Percentiles rank a stretch among this genome's conserved stretches.
These are phyloP conservation scores for Melanotaenia boesemani DNA, from an alignment of 2,797 vertebrate species.

Conservation along the genomic window DNA sequence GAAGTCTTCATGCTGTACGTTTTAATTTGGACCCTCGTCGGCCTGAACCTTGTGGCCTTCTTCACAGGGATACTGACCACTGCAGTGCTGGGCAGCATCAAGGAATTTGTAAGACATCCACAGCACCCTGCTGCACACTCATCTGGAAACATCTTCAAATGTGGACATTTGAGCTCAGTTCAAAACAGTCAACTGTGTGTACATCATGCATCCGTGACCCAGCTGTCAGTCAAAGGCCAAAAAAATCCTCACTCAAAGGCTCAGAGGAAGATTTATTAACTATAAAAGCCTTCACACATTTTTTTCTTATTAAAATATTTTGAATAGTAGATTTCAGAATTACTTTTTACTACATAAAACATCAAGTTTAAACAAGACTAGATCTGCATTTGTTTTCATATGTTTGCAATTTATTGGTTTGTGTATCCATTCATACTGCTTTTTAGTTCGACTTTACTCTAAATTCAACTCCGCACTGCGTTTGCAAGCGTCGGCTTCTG, in stretches of 20 bases:
- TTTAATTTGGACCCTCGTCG: conserved; percentile 74
- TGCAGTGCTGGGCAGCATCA: conserved; percentile 81
- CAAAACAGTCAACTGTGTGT: neutral
- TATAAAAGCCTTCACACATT: neutral
- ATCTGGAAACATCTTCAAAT: neutral
- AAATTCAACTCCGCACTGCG: neutral
- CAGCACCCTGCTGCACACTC: neutral
- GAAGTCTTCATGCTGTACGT: conserved; percentile 78
- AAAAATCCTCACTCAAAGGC: neutral
- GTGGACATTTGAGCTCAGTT: neutral
- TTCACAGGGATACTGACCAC: conserved; percentile 76
- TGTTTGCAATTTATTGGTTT: neutral
- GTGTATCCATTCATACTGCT: neutral
- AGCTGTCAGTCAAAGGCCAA: neutral
- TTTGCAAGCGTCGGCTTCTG: neutral
- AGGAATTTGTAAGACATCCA: conserved; percentile 67
- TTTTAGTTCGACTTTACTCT: neutral
- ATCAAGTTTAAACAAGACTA: neutral
- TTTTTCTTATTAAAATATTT: neutral
- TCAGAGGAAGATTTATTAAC: neutral
- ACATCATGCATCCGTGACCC: neutral
- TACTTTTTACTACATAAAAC: neutral
- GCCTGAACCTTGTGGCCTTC: conserved; percentile 78
- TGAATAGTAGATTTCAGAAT: neutral
- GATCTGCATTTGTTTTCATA: neutral